Evolutionary conservation across 2,888 invertebrate genomes (phyloP), one percentile per base, ranked within the genome.

Genomic region (Dryomyza anilis): DNA sequence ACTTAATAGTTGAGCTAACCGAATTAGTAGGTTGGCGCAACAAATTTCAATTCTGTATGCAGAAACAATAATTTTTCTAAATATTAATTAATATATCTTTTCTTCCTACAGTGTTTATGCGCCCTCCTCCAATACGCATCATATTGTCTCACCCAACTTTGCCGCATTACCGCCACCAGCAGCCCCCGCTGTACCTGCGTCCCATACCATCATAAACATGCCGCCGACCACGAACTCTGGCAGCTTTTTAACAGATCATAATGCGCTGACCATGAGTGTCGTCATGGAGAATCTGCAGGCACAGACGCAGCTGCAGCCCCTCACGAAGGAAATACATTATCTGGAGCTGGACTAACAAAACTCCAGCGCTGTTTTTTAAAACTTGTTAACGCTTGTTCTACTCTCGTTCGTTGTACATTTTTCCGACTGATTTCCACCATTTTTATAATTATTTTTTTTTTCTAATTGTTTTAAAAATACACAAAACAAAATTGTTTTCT

Each of bases 341-440:
- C 69, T 76, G 63, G 76, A 76, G 63, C 66, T 76, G 70, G 75
- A 74, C 66, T 76, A 72, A 72, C n/a, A n/a, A n/a, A n/a, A 67
- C 65, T n/a, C n/a, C 14, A 7, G 43, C 43, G 43, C n/a, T n/a
- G n/a, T n/a, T n/a, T n/a, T n/a, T n/a, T n/a, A n/a, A n/a, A n/a
- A n/a, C n/a, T n/a, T n/a, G 5, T 43, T 16, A 43, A 43, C 3
- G 12, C 16, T 14, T 43, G 12, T 10, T 12, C 14, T 14, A 5
- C 16, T 16, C 43, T 43, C 43, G 16, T 14, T 14, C 43, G 5
- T 43, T n/a, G n/a, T n/a, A n/a, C n/a, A n/a, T n/a, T n/a, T n/a
- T n/a, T n/a, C n/a, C n/a, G n/a, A n/a, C n/a, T n/a, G n/a, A n/a
- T n/a, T n/a, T n/a, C n/a, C n/a, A n/a, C n/a, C n/a, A n/a, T n/a